phyloP scores from a whole-genome alignment of 2,113 vertebrate species.

The human region DNA sequence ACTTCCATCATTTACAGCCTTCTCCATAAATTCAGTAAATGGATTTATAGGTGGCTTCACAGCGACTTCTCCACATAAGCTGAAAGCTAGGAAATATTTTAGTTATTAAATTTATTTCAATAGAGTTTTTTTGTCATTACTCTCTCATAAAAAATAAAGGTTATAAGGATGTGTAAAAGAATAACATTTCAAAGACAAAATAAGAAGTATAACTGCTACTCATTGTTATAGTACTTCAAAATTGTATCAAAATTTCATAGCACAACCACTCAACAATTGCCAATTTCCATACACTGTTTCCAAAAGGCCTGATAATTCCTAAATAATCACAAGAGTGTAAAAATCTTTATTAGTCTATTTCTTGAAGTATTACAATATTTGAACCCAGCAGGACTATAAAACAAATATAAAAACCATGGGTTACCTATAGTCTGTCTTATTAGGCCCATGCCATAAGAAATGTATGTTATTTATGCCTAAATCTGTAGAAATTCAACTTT shows the following conservation, averaged over 20 bases:
- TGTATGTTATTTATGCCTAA: background rate
- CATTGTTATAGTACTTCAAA: constrained; percentile 29
- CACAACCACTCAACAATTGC: background rate
- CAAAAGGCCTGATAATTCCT: background rate
- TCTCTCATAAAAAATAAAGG: constrained; percentile 5
- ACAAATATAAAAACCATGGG: background rate
- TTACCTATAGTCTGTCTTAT: background rate
- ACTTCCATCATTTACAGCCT: background rate
- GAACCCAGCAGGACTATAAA: background rate
- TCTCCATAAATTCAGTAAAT: constrained; percentile 62
- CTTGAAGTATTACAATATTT: background rate
- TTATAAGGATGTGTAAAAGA: background rate
- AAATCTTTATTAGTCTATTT: background rate
- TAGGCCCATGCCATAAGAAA: background rate
- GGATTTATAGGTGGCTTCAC: background rate
- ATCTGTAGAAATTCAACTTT: constrained; percentile 14
- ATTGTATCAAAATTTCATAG: background rate
- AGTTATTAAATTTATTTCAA: background rate
- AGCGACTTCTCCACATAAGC: constrained; percentile 8
- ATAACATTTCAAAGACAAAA: constrained; percentile 22
- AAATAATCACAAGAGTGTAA: background rate
- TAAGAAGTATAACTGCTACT: background rate
- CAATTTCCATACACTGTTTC: background rate
- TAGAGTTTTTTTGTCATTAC: background rate
- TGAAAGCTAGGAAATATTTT: constrained; percentile 68